phyloP scores from a whole-genome alignment of 2,113 vertebrate species.

The Muscicapa adusta region DNA sequence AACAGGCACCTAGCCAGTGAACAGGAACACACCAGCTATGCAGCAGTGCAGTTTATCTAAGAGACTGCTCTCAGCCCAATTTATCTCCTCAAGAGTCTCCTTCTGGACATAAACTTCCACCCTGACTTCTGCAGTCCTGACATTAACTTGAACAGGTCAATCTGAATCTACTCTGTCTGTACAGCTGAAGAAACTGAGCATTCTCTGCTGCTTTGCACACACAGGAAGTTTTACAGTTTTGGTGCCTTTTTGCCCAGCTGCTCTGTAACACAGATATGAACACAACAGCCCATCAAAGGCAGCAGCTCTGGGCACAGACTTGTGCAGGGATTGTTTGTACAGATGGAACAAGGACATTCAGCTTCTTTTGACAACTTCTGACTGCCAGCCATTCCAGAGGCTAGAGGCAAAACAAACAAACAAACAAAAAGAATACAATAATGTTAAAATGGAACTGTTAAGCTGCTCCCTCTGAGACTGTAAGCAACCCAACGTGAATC shows the following conservation, averaged over 20 bases:
- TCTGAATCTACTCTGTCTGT: not conserved
- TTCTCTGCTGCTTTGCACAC: not conserved
- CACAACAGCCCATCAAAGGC: not conserved
- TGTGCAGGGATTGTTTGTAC: not conserved
- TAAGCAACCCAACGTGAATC: not conserved
- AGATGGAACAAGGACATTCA: not conserved
- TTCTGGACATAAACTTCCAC: not conserved
- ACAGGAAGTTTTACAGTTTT: not conserved
- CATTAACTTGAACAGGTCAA: not conserved
- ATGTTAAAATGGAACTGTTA: not conserved
- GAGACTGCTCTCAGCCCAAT: not conserved
- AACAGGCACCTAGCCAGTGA: not conserved
- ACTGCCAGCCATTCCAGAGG: not conserved
- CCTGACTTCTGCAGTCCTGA: not conserved
- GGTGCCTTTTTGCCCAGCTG: not conserved
- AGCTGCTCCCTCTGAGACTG: not conserved
- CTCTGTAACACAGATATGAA: not conserved
- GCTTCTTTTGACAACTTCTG: not conserved
- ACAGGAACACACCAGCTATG: not conserved
- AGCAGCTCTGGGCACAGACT: not conserved
- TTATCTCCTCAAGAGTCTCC: not conserved
- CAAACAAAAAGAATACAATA: not conserved
- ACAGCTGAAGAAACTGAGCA: not conserved
- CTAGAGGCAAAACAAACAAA: not conserved
- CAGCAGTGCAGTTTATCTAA: not conserved